Percentiles rank a stretch among this genome's conserved stretches.
Evolutionary conservation across 1,140 invertebrate species (phyloP).

Genomic region (Bombus soroeensis): DNA sequence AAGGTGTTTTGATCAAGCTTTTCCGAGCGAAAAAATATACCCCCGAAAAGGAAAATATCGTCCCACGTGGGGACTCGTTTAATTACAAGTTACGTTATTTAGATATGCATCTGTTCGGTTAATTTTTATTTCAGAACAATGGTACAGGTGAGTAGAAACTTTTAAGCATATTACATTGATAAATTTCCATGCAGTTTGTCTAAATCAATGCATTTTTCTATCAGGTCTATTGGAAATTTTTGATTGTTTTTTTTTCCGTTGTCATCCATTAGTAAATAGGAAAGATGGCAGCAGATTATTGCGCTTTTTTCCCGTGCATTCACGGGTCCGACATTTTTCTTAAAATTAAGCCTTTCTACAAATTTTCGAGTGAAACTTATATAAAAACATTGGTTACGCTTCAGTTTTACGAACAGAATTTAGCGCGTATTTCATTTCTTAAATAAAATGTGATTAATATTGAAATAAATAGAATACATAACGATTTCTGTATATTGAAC

Average conservation of each 20-base stretch:
- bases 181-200: conserved; percentile 43
- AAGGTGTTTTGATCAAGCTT: conserved; percentile 76
- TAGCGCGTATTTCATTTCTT: conserved; percentile 53
- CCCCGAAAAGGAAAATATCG: conserved; percentile 82
- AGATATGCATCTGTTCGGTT: conserved; percentile 82
- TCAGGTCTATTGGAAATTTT: conserved; percentile 77
- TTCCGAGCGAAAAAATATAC: conserved; percentile 82
- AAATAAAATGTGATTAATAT: conserved; percentile 27
- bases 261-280: conserved; percentile 83
- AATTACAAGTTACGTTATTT: conserved; percentile 82
- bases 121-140: conserved; percentile 80
- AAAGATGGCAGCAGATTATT: conserved; percentile 83
- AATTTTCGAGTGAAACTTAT: conserved; percentile 21
- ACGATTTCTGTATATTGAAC: conserved; percentile 30
- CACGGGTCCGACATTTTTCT: conserved; percentile 79
- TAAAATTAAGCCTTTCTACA: conserved; percentile 39
- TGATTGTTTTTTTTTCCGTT: conserved; percentile 81
- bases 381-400: conserved; percentile 51
- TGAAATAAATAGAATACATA: conserved; percentile 29
- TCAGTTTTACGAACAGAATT: conserved; percentile 54
- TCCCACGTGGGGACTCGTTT: conserved; percentile 82
- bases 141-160: conserved; percentile 79
- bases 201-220: conserved; percentile 71
- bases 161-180: conserved; percentile 60
- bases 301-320: conserved; percentile 81